Base-by-base conservation (phyloP, 2,797 vertebrate genomes). In the Acanthiza pusilla region DNA sequence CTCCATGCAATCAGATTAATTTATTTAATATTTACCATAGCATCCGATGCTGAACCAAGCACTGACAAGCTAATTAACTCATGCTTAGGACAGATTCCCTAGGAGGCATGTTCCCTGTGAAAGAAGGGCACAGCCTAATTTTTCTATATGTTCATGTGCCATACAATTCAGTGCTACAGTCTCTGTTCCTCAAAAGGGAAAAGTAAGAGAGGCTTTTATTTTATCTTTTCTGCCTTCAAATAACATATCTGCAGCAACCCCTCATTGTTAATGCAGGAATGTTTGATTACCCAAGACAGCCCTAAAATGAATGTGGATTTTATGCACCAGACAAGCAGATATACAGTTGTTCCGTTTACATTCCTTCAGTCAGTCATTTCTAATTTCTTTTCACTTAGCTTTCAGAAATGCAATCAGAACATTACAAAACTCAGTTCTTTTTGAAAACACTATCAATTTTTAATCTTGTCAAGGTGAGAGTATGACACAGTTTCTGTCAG, bases 401-500 rank as follows among this genome's bases (percentile, higher is more conserved):
- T 92, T 94, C 88, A 85, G 84, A 85, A 93, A 84, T 60, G 58
- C 70, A 96, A 88, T 79, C 47, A 86, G 80, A 86, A 94, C 61
- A 68, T 77, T 29, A 91, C 13, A 75, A 67, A 93, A 80, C 45
- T 88, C 61, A 55, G 62, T 85, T 92, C 61, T 85, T 94, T 74
- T 60, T 72, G 67, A 89, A 97, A 96, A 93, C 70, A 74, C 16
- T 78, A 95, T 85, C 57, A 91, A 92, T 93, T 95, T 95, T 95
- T 95, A 92, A 96, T 95, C 60, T 88, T 75, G 34, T 62, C 61
- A 94, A 94, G 68, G 80, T 82, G 66, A 94, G 66, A 93, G 62
- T 51, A 83, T 55, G 75, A 54, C 88, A 91, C 27, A 40, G 76
- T 93, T 95, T 79, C 77, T 32, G n/a, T 87, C 89, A 94, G 82